phyloP scores from a whole-genome alignment of 2,797 vertebrate genomes.

The Pseudomugil tenellus region DNA sequence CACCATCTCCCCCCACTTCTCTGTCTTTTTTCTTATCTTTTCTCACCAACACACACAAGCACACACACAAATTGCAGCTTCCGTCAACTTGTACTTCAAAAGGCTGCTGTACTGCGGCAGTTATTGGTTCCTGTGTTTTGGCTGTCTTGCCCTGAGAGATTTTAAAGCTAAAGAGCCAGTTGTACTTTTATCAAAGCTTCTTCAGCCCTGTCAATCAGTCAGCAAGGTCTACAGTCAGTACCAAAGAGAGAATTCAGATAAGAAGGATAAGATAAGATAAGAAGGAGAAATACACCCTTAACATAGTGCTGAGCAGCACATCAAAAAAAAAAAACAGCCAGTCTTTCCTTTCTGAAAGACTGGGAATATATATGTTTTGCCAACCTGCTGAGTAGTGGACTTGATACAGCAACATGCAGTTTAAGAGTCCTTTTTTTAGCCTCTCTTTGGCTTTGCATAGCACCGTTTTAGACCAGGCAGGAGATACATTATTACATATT shows the following conservation, averaged over 20 bases:
- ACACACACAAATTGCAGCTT: conserved; percentile 19
- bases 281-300: conserved; percentile 36
- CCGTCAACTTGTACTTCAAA: conserved; percentile 65
- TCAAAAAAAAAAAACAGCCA: conserved; percentile 35
- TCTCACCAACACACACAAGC: conserved; percentile 6
- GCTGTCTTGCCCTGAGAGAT: conserved; percentile 67
- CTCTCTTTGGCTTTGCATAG: conserved; percentile 11
- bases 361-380: conserved; percentile 21
- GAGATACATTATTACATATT: conserved; percentile 52
- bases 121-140: conserved; percentile 74
- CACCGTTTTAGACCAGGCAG: conserved; percentile 32
- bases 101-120: conserved; percentile 50
- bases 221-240: conserved; percentile 53
- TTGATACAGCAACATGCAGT: conserved; percentile 18
- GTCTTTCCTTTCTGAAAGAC: conserved; percentile 22
- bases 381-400: conserved; percentile 24
- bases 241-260: conserved; percentile 48
- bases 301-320: conserved; percentile 34
- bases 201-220: conserved; percentile 60
- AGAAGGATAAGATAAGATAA: conserved; percentile 44
- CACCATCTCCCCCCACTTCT: conserved; percentile 11
- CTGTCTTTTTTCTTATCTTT: conserved; percentile 13
- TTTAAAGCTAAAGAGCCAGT: conserved; percentile 68
- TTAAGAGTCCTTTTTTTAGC: neutral
- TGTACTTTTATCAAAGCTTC: conserved; percentile 73